Conservation (phyloP, 2,888 invertebrate genomes). For the Heliconius cydno region DNA sequence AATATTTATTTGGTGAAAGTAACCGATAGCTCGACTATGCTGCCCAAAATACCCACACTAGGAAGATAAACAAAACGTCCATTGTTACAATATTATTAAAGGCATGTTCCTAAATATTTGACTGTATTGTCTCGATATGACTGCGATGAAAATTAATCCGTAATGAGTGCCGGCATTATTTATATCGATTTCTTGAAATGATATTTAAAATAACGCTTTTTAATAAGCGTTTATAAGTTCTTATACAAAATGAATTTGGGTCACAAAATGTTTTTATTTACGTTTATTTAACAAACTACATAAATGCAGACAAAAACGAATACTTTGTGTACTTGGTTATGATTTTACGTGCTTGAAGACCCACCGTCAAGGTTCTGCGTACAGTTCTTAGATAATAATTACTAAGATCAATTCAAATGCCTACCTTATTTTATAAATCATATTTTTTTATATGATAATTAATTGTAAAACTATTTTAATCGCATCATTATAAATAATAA, state of each 20-base stretch:
- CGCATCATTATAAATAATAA: not conserved
- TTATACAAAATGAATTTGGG: slow-evolving; percentile 2
- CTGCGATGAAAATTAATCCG: not conserved
- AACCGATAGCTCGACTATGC: not conserved
- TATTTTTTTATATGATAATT: not conserved
- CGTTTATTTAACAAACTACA: not conserved
- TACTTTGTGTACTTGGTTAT: slow-evolving; percentile 37
- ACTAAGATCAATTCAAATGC: slow-evolving; percentile 10
- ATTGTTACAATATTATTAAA: slow-evolving; percentile 24
- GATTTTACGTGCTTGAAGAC: slow-evolving; percentile 46
- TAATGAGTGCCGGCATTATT: not conserved
- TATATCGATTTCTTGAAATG: not conserved
- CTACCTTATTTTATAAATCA: slow-evolving; percentile 27
- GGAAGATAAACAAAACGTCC: slow-evolving; percentile 16
- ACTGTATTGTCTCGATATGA: slow-evolving; percentile 18
- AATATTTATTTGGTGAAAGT: slow-evolving; percentile 18
- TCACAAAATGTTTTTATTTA: not conserved
- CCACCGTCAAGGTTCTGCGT: slow-evolving; percentile 46
- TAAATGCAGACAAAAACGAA: slow-evolving; percentile 32
- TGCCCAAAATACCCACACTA: slow-evolving; percentile 11
- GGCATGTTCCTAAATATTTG: slow-evolving; percentile 23
- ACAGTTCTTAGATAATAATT: slow-evolving; percentile 20
- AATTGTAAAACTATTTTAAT: not conserved
- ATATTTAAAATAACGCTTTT: not conserved
- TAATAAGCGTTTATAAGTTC: not conserved